A percentile compares a stretch with the other conserved stretches of the same genome.
phyloP scores from a whole-genome alignment of 1,140 invertebrate species.

The Planococcus citri region DNA sequence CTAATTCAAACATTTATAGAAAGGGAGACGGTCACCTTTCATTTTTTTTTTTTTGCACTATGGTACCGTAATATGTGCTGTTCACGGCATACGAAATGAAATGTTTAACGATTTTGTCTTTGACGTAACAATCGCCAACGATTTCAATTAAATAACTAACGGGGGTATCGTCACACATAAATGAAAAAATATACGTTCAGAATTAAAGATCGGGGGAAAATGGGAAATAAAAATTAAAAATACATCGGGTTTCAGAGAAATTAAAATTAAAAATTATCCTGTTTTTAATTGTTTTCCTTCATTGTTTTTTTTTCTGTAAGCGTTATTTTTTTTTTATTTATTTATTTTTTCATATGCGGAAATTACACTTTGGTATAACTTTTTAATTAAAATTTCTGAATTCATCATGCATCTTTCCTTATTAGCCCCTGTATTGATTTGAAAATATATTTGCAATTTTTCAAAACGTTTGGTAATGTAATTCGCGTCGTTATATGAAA shows the following conservation, averaged over 20 bases:
- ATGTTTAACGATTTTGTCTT: slow-evolving; percentile 4
- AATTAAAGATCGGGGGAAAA: slow-evolving; percentile 3
- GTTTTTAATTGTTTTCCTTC: slow-evolving; percentile 7
- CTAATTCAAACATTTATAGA: background rate
- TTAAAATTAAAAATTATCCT: slow-evolving; percentile 8
- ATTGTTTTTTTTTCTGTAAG: background rate
- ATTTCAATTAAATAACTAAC: slow-evolving; percentile 8
- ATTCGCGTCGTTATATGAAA: no score
- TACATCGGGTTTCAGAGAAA: background rate
- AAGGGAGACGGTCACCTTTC: background rate
- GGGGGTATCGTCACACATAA: background rate
- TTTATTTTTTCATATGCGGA: background rate
- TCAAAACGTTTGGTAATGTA: no score
- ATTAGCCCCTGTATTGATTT: background rate
- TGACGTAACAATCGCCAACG: background rate
- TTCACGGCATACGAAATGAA: slow-evolving; percentile 2
- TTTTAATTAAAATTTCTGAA: slow-evolving; percentile 4
- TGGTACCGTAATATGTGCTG: background rate
- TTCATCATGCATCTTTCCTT: background rate
- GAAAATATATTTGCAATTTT: background rate
- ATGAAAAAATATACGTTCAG: background rate
- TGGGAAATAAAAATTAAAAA: background rate
- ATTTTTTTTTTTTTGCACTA: background rate
- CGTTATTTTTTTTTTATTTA: no score
- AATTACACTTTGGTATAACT: background rate